phyloP scores from a whole-genome alignment of 2,888 invertebrate species.

The Aleiodes testaceus region DNA sequence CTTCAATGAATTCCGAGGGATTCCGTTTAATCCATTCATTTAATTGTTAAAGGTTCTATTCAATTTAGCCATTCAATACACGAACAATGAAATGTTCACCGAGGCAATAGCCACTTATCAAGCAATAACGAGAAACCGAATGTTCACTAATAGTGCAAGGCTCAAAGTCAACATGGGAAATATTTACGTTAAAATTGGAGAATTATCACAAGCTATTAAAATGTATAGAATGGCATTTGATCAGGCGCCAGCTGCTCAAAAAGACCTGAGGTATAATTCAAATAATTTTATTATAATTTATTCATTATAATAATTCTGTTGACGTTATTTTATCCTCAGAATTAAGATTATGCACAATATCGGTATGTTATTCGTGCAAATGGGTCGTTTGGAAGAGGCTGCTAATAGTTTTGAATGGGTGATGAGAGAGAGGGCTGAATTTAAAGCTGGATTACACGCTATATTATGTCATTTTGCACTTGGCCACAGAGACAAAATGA shows the following conservation, averaged over 20 bases:
- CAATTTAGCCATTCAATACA: constrained; percentile 96
- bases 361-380: constrained; percentile 92
- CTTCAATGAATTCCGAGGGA: background rate
- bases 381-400: constrained; percentile 97
- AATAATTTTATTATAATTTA: background rate
- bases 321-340: constrained; percentile 73
- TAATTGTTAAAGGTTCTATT: constrained; percentile 84
- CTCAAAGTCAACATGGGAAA: constrained; percentile 99
- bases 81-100: constrained; percentile 93
- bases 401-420: constrained; percentile 98
- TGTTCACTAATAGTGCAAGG: constrained; percentile 94
- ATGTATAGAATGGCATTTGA: constrained; percentile 99
- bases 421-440: constrained; percentile 95
- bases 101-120: constrained; percentile 98
- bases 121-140: constrained; percentile 92
- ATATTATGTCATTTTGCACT: constrained; percentile 91
- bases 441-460: constrained; percentile 89
- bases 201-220: constrained; percentile 95
- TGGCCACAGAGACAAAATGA: constrained; percentile 94
- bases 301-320: no score
- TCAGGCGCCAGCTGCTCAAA: constrained; percentile 94
- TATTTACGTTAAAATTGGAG: constrained; percentile 95
- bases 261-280: constrained; percentile 83
- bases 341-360: constrained; percentile 99
- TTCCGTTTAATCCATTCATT: background rate